phyloP scores from a whole-genome alignment of 2,113 vertebrate genomes.

The Buteo buteo region DNA sequence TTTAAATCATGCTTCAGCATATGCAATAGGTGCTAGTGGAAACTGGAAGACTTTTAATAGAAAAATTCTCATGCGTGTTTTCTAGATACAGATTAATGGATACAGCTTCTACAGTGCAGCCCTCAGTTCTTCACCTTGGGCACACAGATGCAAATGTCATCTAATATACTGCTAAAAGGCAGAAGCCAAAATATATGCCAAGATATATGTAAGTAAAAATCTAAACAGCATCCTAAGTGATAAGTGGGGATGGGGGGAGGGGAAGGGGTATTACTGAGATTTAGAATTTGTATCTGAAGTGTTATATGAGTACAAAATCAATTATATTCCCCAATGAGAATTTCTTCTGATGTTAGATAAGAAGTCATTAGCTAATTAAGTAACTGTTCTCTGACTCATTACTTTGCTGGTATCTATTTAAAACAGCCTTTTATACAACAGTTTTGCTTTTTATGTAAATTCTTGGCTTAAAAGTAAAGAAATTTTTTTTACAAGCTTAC shows the following conservation, averaged over 20 bases:
- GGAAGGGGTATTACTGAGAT: not conserved
- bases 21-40: not conserved
- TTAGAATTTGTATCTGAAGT: not conserved
- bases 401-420: conserved; percentile 2
- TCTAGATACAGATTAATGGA: not conserved
- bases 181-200: not conserved
- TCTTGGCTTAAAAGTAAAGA: conserved; percentile 34
- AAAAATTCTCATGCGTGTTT: not conserved
- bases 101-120: not conserved
- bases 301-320: not conserved
- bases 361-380: conserved; percentile 1
- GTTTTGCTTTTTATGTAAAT: not conserved
- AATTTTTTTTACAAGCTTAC: not conserved
- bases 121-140: not conserved
- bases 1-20: not conserved
- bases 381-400: conserved; percentile 41
- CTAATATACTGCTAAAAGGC: not conserved
- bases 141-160: not conserved
- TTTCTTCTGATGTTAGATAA: conserved; percentile 11
- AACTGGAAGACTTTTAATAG: not conserved
- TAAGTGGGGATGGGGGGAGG: not conserved
- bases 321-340: not conserved
- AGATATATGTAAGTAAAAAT: not conserved
- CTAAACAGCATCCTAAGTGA: not conserved
- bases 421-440: conserved; percentile 22